Base-by-base conservation (phyloP, 1,140 invertebrate genomes). In the Adoxophyes honmai region DNA sequence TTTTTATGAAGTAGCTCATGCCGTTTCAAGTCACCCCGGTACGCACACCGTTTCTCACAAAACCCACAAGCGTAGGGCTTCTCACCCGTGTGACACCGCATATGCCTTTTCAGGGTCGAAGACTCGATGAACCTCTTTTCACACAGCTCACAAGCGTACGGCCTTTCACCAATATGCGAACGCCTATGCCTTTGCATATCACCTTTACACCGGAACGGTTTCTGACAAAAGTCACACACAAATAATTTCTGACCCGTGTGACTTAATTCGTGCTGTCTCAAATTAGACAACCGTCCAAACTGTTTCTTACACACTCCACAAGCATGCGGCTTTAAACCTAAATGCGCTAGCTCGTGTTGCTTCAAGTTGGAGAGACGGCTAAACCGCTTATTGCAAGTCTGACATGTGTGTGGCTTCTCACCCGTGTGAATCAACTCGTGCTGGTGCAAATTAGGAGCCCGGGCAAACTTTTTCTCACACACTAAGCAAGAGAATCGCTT, bases 111-210 rank as follows among this genome's bases (percentile, higher is more conserved):
- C 42, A 48, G 10, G 4, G n/a, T 48, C 4, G 9, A 13, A 3
- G 14, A 4, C 1, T 16, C 21, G 37, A 14, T 33, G 51, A 34
- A 57, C 51, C 92, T 90, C 84, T 95, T 95, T 1, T 91, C 90
- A 75, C 95, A 96, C 9, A 93, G 70, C 8, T 91, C 89, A 76
- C 95, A 96, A 36, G 91, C 91, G 70, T 95, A 95, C 1, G 94
- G 95, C 73, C 95, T 96, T 72, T 96, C 94, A 34, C 92, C 93
- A 14, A 92, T 93, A 65, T 94, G 93, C 6, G 61, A 60, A 39
- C 75, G 70, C 55, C 6, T 28, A 28, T 28, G 21, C 21, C 21
- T 2, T 28, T 28, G 21, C 21, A 28, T 3, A 28, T 28, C 21
- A 2, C 2, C 21, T 6, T 28, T 28, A 2, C 2, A 28, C 2